phyloP scores from a whole-genome alignment of 1,140 invertebrate genomes.

The Teleopsis dalmanni region DNA sequence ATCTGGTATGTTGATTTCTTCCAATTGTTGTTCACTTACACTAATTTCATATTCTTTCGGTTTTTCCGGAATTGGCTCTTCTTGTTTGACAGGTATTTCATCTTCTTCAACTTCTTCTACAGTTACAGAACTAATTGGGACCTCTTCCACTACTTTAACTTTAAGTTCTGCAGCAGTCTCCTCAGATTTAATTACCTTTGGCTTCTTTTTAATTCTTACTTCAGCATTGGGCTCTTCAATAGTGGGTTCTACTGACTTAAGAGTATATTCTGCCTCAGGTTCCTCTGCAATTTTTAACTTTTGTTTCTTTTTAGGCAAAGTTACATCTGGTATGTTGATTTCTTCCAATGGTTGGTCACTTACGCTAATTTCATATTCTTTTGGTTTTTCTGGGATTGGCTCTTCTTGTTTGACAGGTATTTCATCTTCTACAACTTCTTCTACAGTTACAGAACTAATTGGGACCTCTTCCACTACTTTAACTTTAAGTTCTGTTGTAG shows the following conservation, averaged over 20 bases:
- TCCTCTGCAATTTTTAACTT: conserved; percentile 16
- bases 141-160: conserved; percentile 14
- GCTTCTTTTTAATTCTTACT: conserved; percentile 29
- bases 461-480: conserved; percentile 24
- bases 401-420: neutral
- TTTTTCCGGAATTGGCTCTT: conserved; percentile 8
- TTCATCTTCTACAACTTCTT: conserved; percentile 18
- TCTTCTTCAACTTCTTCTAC: conserved; percentile 16
- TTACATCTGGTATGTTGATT: conserved; percentile 20
- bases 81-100: conserved; percentile 6
- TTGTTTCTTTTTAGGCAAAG: conserved; percentile 16
- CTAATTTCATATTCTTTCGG: conserved; percentile 13
- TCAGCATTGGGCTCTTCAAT: conserved; percentile 40
- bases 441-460: conserved; percentile 18
- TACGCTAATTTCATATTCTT: conserved; percentile 15
- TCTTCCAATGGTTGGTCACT: conserved; percentile 30
- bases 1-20: conserved; percentile 28
- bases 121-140: neutral
- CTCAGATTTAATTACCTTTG: conserved; percentile 20
- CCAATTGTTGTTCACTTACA: conserved; percentile 24
- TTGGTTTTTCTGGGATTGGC: conserved; percentile 1
- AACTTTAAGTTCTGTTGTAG: conserved; percentile 32
- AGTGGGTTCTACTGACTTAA: conserved; percentile 27
- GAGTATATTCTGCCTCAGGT: conserved; percentile 22
- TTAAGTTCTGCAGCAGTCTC: conserved; percentile 23